Conservation (phyloP, 2,113 vertebrate species). For the Opisthocomus hoazin region DNA sequence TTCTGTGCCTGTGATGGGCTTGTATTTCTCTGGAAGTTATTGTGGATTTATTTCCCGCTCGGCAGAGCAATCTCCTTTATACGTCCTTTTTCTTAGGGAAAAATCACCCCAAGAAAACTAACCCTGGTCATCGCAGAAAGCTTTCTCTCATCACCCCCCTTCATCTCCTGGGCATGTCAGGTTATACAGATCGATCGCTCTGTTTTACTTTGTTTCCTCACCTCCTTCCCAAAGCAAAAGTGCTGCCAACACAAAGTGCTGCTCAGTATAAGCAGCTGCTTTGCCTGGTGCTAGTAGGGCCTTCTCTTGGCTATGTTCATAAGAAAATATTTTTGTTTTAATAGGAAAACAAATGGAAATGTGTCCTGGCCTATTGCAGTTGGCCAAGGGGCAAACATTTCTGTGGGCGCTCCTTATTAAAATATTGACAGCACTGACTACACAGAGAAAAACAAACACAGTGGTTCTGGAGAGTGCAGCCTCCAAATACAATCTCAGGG, state of each 20-base stretch:
- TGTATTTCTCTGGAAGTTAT: background rate
- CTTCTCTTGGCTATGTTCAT: constrained; percentile 26
- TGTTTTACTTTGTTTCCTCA: background rate
- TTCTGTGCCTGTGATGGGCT: background rate
- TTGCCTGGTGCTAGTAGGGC: background rate
- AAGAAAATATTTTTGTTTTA: constrained; percentile 59
- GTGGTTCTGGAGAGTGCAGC: background rate
- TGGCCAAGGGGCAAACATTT: constrained; percentile 37
- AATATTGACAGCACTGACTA: constrained; percentile 46
- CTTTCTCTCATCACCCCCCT: background rate
- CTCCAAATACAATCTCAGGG: background rate
- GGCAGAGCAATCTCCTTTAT: background rate
- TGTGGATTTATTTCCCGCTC: background rate
- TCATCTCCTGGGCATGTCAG: background rate
- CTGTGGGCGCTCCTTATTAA: constrained; percentile 43
- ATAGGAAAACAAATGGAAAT: constrained; percentile 42
- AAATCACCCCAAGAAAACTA: background rate
- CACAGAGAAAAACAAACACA: background rate
- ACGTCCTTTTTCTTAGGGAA: background rate
- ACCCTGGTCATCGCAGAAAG: background rate
- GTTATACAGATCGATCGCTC: background rate
- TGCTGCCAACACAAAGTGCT: constrained; percentile 24
- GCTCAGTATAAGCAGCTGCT: background rate
- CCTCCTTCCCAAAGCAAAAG: constrained; percentile 12
- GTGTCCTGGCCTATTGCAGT: constrained; percentile 19